A percentile compares a stretch with the other conserved stretches of the same genome.
Evolutionary conservation across 2,113 vertebrate genomes (phyloP).

Genomic region (Nettapus auritus): DNA sequence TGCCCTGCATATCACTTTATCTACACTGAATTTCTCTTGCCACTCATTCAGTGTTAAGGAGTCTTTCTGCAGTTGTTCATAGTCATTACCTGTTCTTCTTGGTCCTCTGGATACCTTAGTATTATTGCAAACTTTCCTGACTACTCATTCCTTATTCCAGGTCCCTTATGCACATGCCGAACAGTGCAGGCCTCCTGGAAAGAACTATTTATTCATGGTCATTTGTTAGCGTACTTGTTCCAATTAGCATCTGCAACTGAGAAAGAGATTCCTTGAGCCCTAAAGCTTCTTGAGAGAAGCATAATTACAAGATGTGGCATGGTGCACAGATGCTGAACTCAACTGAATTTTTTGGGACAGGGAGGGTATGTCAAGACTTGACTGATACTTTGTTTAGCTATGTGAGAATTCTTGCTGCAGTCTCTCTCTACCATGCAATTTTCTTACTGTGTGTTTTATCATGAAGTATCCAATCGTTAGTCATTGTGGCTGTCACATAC

Average conservation of each 20-base stretch:
- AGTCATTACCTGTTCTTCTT: background rate
- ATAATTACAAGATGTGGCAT: background rate
- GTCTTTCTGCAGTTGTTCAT: background rate
- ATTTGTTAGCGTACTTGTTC: background rate
- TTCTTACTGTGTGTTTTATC: background rate
- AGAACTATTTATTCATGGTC: background rate
- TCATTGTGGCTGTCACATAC: background rate
- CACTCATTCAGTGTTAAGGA: background rate
- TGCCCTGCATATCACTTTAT: background rate
- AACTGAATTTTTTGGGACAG: background rate
- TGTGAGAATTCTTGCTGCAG: background rate
- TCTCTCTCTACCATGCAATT: background rate
- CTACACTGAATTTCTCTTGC: background rate
- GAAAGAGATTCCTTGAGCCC: background rate
- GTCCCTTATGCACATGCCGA: background rate
- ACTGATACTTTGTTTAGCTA: background rate
- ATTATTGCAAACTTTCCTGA: background rate
- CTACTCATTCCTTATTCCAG: background rate
- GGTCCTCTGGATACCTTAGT: background rate
- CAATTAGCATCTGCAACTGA: background rate
- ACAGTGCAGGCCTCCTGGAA: background rate
- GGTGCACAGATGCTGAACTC: background rate
- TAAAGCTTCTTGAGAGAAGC: background rate
- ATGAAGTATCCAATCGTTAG: background rate
- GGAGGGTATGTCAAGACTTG: background rate